phyloP scores from a whole-genome alignment of 2,888 invertebrate species.

The Drosophila ustulata region DNA sequence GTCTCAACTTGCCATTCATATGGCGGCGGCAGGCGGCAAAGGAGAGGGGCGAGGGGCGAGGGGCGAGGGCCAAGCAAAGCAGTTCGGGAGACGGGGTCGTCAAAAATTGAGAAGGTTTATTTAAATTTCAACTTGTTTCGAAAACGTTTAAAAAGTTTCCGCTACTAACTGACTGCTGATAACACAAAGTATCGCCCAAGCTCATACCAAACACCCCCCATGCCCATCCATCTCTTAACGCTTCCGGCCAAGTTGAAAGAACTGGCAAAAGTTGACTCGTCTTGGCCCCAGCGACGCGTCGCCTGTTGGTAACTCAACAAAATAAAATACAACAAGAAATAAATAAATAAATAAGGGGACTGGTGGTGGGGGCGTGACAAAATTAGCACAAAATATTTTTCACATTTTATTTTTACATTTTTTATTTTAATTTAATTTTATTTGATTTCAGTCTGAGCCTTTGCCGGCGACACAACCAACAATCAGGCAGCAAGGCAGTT shows the following conservation, averaged over 20 bases:
- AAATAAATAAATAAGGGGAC: not conserved
- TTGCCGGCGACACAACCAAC: slow-evolving; percentile 2
- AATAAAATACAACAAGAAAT: not conserved
- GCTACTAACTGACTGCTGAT: slow-evolving; percentile 80
- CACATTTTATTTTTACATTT: slow-evolving; percentile 33
- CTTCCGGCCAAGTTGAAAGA: slow-evolving; percentile 53
- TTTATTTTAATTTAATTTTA: slow-evolving; percentile 21
- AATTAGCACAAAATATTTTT: slow-evolving; percentile 73
- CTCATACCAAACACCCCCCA: not conserved
- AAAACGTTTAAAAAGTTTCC: slow-evolving; percentile 78
- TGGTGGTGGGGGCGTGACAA: slow-evolving; percentile 49
- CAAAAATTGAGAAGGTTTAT: slow-evolving; percentile 78
- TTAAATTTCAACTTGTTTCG: slow-evolving; percentile 79
- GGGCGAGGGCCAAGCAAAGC: not conserved
- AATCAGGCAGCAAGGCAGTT: slow-evolving; percentile 1
- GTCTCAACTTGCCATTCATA: slow-evolving; percentile 71
- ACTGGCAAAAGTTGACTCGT: slow-evolving; percentile 60
- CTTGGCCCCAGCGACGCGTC: slow-evolving; percentile 36
- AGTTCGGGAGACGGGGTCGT: slow-evolving; percentile 43
- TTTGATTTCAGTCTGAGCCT: slow-evolving; percentile 27
- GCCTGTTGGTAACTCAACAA: slow-evolving; percentile 2
- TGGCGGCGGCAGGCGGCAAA: slow-evolving; percentile 9
- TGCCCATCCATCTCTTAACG: not conserved
- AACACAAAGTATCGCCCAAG: slow-evolving; percentile 65
- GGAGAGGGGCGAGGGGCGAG: too few species aligned